Evolutionary conservation across 2,113 vertebrate genomes (phyloP), one percentile per base, ranked within the genome.

Genomic region (Strigops habroptila): DNA sequence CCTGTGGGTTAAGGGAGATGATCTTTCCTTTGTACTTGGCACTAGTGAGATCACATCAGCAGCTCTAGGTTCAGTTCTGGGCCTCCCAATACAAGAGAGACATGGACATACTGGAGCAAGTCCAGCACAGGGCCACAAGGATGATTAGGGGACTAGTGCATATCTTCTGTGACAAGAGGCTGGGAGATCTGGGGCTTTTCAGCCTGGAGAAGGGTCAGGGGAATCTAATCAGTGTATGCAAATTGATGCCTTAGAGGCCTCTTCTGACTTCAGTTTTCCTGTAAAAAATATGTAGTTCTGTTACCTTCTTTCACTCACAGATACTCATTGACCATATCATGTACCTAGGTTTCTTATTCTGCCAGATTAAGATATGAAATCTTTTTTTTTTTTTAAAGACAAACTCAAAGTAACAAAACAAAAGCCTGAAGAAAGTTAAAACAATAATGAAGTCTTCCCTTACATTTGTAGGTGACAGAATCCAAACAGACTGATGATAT

Each of bases 1-100:
- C 39, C 27, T 80, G 19, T 9, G 10, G 9, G 4, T 41, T 53
- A 43, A 64, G 15, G 65, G 35, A 81, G 17, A 6, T 75, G 53
- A 44, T 75, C 35, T 5, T 18, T 91, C 33, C 17, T 10, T 22
- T 77, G 37, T 85, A 0, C 35, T 52, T 0, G 0, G 4, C 6
- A 1, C 43, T 62, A 35, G 3, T 37, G 64, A 86, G 37, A n/a
- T 5, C 24, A 10, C 9, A 15, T 14, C 46, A 70, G 22, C 21
- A 10, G 48, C 51, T 23, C 39, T 60, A 44, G 6, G 6, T 48
- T 84, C 22, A 18, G 18, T 81, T 55, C 30, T 71, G 79, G 5
- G 9, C 22, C 77, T 41, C 33, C 8, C 37, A 23, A 6, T 13
- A 12, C 10, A 18, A 43, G 19, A 86, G 7, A 14, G 41, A 27